A percentile compares a stretch with the other conserved stretches of the same genome.
Conservation (phyloP, 2,888 invertebrate species). For the Ophioninae sp. region DNA sequence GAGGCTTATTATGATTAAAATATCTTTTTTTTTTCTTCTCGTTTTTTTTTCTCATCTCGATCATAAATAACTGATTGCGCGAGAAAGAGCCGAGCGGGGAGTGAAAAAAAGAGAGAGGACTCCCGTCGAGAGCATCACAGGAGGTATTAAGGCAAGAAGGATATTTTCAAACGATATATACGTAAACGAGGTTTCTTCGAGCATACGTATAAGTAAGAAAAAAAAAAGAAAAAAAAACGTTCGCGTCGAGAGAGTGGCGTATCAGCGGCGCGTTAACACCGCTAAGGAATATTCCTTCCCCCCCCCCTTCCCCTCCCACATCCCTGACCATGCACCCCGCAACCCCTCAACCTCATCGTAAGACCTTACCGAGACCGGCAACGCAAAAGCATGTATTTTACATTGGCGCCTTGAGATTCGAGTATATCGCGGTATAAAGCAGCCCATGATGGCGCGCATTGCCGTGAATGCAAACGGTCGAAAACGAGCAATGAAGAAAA, state of each 20-base stretch:
- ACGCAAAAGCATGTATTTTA: constrained; percentile 44
- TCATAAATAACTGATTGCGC: constrained; percentile 61
- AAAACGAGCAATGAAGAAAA: background rate
- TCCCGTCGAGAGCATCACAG: constrained; percentile 57
- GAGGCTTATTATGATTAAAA: constrained; percentile 59
- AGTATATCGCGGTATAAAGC: constrained; percentile 36
- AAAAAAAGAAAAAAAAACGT: constrained; percentile 30
- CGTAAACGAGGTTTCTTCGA: constrained; percentile 40
- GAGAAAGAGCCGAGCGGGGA: constrained; percentile 37
- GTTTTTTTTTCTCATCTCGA: constrained; percentile 27
- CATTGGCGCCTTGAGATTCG: constrained; percentile 52
- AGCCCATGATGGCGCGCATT: constrained; percentile 21
- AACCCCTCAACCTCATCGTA: background rate
- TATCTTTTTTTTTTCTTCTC: constrained; percentile 17
- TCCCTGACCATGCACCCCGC: too few species aligned
- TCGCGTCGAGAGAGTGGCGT: constrained; percentile 33
- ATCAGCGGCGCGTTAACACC: constrained; percentile 53
- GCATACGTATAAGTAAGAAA: constrained; percentile 12
- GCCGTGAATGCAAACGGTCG: background rate
- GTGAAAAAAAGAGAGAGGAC: constrained; percentile 34
- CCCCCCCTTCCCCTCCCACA: background rate
- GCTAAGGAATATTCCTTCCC: constrained; percentile 2
- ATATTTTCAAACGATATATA: constrained; percentile 57
- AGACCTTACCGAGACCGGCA: constrained; percentile 42
- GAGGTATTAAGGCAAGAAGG: constrained; percentile 49